Conservation (phyloP, 2,888 invertebrate species). For the Melanchra persicariae region DNA sequence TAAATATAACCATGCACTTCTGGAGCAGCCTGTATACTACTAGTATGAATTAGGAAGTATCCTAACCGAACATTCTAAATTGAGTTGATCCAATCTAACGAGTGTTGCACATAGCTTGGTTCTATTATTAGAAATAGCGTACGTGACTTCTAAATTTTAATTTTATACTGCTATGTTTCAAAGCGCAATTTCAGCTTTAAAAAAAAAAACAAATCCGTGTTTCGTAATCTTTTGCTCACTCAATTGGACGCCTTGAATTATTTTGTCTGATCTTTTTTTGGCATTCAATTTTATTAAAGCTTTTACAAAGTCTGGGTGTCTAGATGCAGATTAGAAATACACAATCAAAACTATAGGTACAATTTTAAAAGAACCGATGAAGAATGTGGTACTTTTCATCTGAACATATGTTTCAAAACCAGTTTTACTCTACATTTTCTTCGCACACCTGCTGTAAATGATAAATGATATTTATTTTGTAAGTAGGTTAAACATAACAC, state of each 20-base stretch:
- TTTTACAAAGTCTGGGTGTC: not conserved
- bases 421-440: not conserved
- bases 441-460: not conserved
- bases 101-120: not conserved
- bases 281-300: not conserved
- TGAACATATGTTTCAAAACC: not conserved
- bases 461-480: no score
- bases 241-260: slow-evolving; percentile 23
- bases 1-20: no score
- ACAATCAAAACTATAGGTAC: not conserved
- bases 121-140: slow-evolving; percentile 7
- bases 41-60: no score
- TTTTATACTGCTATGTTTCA: slow-evolving; percentile 17
- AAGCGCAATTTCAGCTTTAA: not conserved
- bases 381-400: not conserved
- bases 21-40: no score
- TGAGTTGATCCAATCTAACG: not conserved
- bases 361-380: not conserved
- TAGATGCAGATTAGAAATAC: not conserved
- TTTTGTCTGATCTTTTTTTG: slow-evolving; percentile 3
- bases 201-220: not conserved
- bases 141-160: not conserved
- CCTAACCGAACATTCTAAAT: not conserved
- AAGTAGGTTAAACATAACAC: no score
- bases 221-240: slow-evolving; percentile 11